Conservation (phyloP, 1,140 invertebrate genomes). For the Panulirus ornatus region DNA sequence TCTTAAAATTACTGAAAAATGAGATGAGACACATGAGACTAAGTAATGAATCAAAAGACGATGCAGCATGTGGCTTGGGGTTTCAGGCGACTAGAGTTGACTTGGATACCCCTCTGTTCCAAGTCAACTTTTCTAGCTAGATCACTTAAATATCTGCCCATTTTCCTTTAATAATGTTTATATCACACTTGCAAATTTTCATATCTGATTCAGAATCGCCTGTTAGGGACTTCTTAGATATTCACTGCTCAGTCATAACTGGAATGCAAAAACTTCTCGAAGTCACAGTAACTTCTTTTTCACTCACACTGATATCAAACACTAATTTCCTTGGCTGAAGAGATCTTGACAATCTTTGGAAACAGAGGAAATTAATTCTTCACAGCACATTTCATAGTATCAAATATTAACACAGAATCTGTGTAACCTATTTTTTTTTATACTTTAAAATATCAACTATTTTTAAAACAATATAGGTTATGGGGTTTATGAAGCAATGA, state of each 20-base stretch:
- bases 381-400: slow-evolving; percentile 69
- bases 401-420: slow-evolving; percentile 53
- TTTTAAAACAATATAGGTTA: slow-evolving; percentile 62
- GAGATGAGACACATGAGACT: slow-evolving; percentile 58
- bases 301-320: slow-evolving; percentile 52
- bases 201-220: slow-evolving; percentile 42
- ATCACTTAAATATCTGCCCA: slow-evolving; percentile 24
- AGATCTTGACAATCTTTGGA: slow-evolving; percentile 71
- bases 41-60: slow-evolving; percentile 19
- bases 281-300: slow-evolving; percentile 36
- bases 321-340: slow-evolving; percentile 49
- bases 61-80: slow-evolving; percentile 64
- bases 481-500: slow-evolving; percentile 65
- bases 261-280: slow-evolving; percentile 64
- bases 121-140: slow-evolving; percentile 25
- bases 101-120: slow-evolving; percentile 52
- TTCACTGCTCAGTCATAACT: slow-evolving; percentile 41
- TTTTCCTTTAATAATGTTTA: slow-evolving; percentile 44
- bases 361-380: slow-evolving; percentile 62
- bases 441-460: slow-evolving; percentile 62
- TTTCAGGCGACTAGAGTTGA: slow-evolving; percentile 58
- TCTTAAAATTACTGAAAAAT: slow-evolving; percentile 45
- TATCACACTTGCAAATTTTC: slow-evolving; percentile 60
- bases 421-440: slow-evolving; percentile 50
- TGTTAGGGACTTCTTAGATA: slow-evolving; percentile 19